A percentile compares a stretch with the other conserved stretches of the same genome.
Evolutionary conservation across 2,797 vertebrate genomes (phyloP).

Genomic region (Gallinago solitaria): DNA sequence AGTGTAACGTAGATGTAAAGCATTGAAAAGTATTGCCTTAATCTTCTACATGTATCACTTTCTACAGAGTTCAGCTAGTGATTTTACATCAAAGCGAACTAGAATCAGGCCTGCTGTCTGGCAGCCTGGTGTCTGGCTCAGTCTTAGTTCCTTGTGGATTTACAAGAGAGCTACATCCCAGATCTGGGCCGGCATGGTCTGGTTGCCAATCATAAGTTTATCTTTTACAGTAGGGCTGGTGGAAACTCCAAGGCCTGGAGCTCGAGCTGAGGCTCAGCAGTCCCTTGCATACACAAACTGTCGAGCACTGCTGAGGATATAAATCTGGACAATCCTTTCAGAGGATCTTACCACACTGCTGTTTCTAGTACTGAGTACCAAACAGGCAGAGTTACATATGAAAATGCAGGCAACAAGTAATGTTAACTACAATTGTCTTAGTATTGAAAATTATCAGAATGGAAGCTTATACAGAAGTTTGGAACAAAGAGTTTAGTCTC

Average conservation of each 20-base stretch:
- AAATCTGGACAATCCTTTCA: background rate
- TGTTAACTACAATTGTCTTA: background rate
- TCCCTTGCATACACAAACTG: background rate
- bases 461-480: background rate
- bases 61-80: background rate
- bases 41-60: background rate
- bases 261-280: background rate
- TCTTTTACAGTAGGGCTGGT: background rate
- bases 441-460: background rate
- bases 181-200: background rate
- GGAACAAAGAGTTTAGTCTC: background rate
- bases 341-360: background rate
- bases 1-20: background rate
- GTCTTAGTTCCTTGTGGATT: background rate
- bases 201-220: background rate
- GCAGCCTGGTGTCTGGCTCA: background rate
- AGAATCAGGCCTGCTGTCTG: background rate
- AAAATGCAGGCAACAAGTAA: background rate
- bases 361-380: background rate
- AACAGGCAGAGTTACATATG: background rate
- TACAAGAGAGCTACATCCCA: background rate
- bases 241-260: background rate
- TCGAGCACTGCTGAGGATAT: background rate
- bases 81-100: conserved; percentile 25
- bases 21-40: background rate